phyloP scores from a whole-genome alignment of 2,113 vertebrate species.

The Cepphus grylle region DNA sequence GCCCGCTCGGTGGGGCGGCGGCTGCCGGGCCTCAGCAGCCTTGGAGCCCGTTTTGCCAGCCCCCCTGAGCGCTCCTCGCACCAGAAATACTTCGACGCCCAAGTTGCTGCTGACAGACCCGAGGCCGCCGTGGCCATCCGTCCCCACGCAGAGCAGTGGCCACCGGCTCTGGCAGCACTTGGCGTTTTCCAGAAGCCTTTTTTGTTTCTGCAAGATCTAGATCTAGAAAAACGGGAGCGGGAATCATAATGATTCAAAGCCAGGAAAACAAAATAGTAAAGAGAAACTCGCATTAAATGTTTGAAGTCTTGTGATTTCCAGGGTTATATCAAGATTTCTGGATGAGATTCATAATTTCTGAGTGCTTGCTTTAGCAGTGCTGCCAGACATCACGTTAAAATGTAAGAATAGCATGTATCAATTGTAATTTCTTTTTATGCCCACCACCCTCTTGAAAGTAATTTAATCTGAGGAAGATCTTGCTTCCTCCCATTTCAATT shows the following conservation, averaged over 20 bases:
- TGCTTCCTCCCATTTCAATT: not conserved
- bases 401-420: not conserved
- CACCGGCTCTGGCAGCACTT: fast-evolving
- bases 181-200: not conserved
- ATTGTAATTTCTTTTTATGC: not conserved
- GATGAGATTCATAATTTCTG: not conserved
- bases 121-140: not conserved
- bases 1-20: not conserved
- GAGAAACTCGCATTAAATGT: not conserved
- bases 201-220: not conserved
- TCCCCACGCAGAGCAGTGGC: fast-evolving
- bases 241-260: not conserved
- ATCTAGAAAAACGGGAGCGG: not conserved
- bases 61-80: fast-evolving
- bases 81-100: fast-evolving
- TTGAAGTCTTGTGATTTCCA: not conserved
- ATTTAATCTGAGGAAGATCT: not conserved
- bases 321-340: not conserved
- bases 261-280: not conserved
- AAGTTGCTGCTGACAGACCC: not conserved
- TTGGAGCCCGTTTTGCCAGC: fast-evolving
- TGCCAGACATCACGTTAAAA: not conserved
- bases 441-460: not conserved
- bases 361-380: not conserved
- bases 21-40: not conserved